phyloP scores from a whole-genome alignment of 2,797 vertebrate genomes.

The Vultur gryphus region DNA sequence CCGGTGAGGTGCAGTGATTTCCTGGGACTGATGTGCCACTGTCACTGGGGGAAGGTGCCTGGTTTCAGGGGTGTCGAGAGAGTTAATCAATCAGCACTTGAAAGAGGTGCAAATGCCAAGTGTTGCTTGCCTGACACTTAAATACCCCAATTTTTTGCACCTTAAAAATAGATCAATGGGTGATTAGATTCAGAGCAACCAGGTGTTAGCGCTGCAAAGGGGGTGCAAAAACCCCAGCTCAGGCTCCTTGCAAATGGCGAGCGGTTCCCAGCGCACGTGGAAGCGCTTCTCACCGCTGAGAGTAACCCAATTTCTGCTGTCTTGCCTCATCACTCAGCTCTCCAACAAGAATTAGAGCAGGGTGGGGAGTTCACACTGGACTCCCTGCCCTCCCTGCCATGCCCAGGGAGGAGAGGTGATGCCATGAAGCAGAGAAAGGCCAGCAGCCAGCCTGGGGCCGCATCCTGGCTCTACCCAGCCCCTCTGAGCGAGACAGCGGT shows the following conservation, averaged over 20 bases:
- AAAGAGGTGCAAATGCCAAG: not conserved
- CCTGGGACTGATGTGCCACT: too few species aligned
- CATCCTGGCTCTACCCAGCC: not conserved
- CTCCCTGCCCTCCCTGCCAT: not conserved
- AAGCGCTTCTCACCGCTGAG: accelerated
- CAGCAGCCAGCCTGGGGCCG: not conserved
- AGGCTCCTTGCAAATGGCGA: not conserved
- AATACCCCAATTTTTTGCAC: not conserved
- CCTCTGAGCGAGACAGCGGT: not conserved
- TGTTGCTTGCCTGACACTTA: not conserved
- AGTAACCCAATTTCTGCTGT: not conserved
- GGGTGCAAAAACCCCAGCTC: not conserved
- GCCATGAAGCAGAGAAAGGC: not conserved
- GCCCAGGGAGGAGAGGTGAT: not conserved
- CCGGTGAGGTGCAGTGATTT: not conserved
- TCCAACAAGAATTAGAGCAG: not conserved
- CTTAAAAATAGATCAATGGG: not conserved
- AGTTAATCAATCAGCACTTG: not conserved
- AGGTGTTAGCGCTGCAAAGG: not conserved
- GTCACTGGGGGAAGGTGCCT: accelerated
- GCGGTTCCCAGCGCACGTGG: not conserved
- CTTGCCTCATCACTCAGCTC: not conserved
- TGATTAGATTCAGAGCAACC: not conserved
- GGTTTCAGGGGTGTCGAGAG: accelerated
- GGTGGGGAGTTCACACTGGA: not conserved